phyloP scores from a whole-genome alignment of 2,113 vertebrate genomes.

The Labrus mixtus region DNA sequence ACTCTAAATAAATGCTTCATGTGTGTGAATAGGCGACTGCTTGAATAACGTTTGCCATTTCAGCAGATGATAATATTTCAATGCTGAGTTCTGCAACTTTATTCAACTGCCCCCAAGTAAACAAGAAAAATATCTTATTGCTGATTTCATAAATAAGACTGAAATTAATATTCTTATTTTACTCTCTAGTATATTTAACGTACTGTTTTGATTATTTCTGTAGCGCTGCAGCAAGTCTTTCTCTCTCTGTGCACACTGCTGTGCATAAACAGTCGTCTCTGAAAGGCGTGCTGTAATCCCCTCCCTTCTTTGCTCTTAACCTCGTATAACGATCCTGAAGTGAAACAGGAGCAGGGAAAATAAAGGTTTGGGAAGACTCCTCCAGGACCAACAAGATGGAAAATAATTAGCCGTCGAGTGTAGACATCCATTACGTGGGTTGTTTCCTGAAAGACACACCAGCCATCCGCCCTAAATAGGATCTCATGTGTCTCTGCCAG shows the following conservation, averaged over 20 bases:
- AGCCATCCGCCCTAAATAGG: conserved; percentile 41
- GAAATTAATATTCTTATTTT: no score
- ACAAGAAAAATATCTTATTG: no score
- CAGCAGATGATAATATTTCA: no score
- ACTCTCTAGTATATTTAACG: no score
- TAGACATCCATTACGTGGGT: conserved; percentile 60
- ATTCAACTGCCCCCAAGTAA: no score
- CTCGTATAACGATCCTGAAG: conserved; percentile 44
- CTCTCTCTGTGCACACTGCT: neutral
- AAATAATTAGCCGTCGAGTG: conserved; percentile 51
- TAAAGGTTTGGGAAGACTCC: conserved; percentile 42
- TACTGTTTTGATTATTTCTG: neutral
- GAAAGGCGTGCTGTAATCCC: conserved; percentile 29
- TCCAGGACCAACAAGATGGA: conserved; percentile 59
- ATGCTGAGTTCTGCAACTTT: no score
- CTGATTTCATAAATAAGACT: no score
- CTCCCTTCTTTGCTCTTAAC: conserved; percentile 23
- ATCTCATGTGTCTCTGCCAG: conserved; percentile 31
- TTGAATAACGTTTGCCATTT: no score
- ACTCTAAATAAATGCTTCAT: no score
- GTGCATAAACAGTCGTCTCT: conserved; percentile 24
- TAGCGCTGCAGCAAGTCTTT: neutral
- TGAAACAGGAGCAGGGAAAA: conserved; percentile 71
- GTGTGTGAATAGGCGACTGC: neutral
- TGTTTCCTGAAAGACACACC: conserved; percentile 63